Evolutionary conservation across 2,113 vertebrate species (phyloP).

Genomic region (Motacilla tschutschensis): DNA sequence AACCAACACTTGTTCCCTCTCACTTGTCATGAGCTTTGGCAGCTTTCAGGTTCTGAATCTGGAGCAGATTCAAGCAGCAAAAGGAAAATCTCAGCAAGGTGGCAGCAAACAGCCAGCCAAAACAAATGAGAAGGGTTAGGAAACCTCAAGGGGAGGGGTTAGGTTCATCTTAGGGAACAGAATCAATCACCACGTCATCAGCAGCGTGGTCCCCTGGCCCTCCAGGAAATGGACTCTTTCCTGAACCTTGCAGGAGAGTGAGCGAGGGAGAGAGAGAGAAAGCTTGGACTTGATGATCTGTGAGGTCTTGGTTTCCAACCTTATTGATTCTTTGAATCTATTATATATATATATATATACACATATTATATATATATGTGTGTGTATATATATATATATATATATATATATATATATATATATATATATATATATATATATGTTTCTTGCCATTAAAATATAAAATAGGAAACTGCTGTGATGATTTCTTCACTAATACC

Average conservation of each 20-base stretch:
- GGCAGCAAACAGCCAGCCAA: slow-evolving; percentile 47
- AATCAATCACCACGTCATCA: not conserved
- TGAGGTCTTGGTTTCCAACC: not conserved
- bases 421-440: not conserved
- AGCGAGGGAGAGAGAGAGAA: too few relatives aligned
- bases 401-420: too few relatives aligned
- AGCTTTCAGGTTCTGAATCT: not conserved
- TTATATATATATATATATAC: not conserved
- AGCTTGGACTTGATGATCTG: not conserved
- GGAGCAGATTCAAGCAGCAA: not conserved
- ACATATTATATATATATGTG: too few relatives aligned
- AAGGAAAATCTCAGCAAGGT: slow-evolving; percentile 47
- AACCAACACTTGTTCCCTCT: not conserved
- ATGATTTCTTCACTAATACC: not conserved
- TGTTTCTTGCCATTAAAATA: not conserved
- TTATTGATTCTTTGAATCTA: not conserved
- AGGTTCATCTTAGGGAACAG: not conserved
- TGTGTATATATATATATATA: too few relatives aligned
- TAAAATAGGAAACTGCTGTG: not conserved
- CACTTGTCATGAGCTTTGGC: not conserved
- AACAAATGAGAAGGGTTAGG: not conserved
- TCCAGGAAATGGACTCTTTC: not conserved
- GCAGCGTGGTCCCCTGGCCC: not conserved
- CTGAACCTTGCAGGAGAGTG: not conserved
- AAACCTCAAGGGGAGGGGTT: not conserved